phyloP scores from a whole-genome alignment of 2,113 vertebrate genomes.

The Boulengeromyrus knoepffleri region DNA sequence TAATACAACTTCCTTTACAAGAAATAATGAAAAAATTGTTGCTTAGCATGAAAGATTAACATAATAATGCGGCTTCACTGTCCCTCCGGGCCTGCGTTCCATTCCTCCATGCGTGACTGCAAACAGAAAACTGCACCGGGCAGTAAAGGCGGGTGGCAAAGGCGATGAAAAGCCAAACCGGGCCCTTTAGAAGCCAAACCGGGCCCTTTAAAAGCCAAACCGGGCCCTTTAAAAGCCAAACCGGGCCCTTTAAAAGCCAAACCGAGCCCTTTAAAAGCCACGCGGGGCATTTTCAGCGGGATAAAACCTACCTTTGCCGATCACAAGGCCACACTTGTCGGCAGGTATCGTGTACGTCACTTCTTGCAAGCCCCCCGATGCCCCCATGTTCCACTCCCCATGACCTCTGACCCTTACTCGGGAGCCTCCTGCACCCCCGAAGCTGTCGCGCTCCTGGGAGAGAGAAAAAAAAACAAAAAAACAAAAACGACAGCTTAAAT shows the following conservation, averaged over 20 bases:
- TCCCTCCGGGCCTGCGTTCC: slow-evolving; percentile 23
- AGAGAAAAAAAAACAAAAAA: slow-evolving; percentile 18
- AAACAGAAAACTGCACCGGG: slow-evolving; percentile 11
- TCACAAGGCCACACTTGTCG: slow-evolving; percentile 88
- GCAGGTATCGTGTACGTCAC: slow-evolving; percentile 89
- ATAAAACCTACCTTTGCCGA: slow-evolving; percentile 78
- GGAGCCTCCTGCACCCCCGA: slow-evolving; percentile 61
- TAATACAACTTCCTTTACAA: slow-evolving; percentile 37
- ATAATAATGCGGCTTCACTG: slow-evolving; percentile 29
- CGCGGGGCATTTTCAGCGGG: neutral
- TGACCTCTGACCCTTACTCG: slow-evolving; percentile 69
- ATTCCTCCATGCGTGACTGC: slow-evolving; percentile 35
- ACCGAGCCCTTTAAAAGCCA: neutral
- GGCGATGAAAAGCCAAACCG: neutral
- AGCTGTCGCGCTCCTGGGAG: slow-evolving; percentile 83
- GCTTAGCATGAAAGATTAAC: slow-evolving; percentile 22
- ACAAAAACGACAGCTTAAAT: neutral
- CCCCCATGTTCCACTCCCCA: slow-evolving; percentile 77
- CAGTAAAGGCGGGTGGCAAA: neutral
- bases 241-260: neutral
- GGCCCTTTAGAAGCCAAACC: neutral
- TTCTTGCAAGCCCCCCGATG: slow-evolving; percentile 80
- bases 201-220: neutral
- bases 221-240: too few relatives aligned
- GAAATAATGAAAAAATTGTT: slow-evolving; percentile 29